Conservation (phyloP, 2,888 invertebrate species). For the Cremastobaeus sp. region DNA sequence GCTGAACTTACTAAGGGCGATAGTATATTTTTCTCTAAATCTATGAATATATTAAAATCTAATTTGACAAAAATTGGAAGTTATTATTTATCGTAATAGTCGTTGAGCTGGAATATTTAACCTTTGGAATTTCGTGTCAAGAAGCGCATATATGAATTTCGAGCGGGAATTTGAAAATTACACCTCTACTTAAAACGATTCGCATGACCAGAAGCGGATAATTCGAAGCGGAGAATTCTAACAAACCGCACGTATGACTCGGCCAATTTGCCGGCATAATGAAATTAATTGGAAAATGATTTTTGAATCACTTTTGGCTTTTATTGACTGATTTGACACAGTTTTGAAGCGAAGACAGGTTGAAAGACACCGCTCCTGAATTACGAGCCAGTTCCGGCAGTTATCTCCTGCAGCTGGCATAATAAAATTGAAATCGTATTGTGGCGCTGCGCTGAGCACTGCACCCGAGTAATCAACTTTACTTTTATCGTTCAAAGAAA, state of each 20-base stretch:
- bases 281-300: constrained; percentile 24
- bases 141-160: too few relatives aligned
- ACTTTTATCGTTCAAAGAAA: constrained; percentile 72
- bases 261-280: constrained; percentile 36
- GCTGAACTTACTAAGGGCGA: too few relatives aligned
- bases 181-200: too few relatives aligned
- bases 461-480: constrained; percentile 65
- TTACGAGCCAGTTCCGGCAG: constrained; percentile 66
- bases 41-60: too few relatives aligned
- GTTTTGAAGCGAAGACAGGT: constrained; percentile 69
- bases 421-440: constrained; percentile 75
- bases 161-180: too few relatives aligned
- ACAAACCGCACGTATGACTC: constrained; percentile 31
- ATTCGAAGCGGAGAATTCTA: too few relatives aligned
- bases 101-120: too few relatives aligned
- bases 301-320: constrained; percentile 48
- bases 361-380: constrained; percentile 70
- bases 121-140: too few relatives aligned
- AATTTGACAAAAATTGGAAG: too few relatives aligned
- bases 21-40: too few relatives aligned
- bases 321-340: constrained; percentile 69
- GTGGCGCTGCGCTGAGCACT: constrained; percentile 63
- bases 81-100: too few relatives aligned
- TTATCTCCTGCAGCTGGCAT: constrained; percentile 71
- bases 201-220: too few relatives aligned